A percentile compares a stretch with the other conserved stretches of the same genome.
Conservation (phyloP, 2,113 vertebrate genomes). For the Oenanthe oenanthe region DNA sequence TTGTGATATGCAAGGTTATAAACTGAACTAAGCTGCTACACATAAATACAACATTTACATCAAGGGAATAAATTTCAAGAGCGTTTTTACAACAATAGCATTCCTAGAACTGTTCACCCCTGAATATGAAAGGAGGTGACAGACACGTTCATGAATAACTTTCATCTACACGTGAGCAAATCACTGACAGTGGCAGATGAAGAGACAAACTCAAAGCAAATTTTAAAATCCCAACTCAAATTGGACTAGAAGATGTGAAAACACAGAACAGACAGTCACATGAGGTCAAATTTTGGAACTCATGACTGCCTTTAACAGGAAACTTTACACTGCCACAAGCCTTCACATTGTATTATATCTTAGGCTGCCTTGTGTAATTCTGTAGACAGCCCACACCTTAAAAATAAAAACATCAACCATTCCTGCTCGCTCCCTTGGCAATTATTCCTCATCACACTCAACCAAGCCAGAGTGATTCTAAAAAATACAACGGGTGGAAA, state of each 20-base stretch:
- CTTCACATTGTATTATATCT: neutral
- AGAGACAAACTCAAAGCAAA: neutral
- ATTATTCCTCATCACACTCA: neutral
- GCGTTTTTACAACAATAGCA: accelerated
- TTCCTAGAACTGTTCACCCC: neutral
- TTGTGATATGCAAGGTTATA: accelerated
- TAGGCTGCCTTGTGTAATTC: neutral
- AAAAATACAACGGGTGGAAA: neutral
- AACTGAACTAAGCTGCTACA: neutral
- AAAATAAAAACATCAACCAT: neutral
- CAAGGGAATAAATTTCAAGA: neutral
- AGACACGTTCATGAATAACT: neutral
- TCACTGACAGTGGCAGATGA: neutral
- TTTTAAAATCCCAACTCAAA: neutral
- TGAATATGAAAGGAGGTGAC: neutral
- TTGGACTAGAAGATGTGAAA: neutral
- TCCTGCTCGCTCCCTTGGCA: neutral
- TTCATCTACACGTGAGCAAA: neutral
- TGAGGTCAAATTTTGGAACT: neutral
- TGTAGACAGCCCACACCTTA: neutral
- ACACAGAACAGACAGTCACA: neutral
- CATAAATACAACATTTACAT: neutral
- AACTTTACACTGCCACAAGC: neutral
- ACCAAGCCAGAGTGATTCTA: neutral
- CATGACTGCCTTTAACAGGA: neutral